phyloP scores from a whole-genome alignment of 1,140 invertebrate genomes.

The Trichonephila inaurata region DNA sequence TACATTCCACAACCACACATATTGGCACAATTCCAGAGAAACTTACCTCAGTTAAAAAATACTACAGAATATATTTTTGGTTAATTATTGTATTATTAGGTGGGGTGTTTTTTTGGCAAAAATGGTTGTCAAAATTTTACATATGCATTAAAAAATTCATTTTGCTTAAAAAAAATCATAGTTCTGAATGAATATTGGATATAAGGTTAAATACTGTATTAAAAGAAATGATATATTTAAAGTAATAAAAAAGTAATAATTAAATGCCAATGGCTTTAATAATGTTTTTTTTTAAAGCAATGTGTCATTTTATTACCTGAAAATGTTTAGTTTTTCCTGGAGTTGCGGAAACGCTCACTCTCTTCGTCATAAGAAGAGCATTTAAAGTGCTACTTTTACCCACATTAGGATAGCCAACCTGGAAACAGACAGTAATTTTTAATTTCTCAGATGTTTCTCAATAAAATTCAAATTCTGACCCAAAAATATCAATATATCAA shows the following conservation, averaged over 20 bases:
- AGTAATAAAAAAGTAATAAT: not conserved
- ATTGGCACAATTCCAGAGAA: no score
- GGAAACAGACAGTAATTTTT: not conserved
- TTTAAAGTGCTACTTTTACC: slow-evolving; percentile 99
- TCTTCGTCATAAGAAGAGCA: slow-evolving; percentile 92
- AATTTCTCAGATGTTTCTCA: no score
- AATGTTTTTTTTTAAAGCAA: not conserved
- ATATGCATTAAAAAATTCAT: no score
- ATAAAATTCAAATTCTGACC: no score
- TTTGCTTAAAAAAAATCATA: no score
- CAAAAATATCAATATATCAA: no score
- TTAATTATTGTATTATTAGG: no score
- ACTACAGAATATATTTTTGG: no score
- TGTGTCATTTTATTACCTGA: slow-evolving; percentile 82
- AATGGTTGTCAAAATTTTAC: no score
- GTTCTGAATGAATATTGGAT: not conserved
- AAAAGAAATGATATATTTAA: not conserved
- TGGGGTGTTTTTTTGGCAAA: no score
- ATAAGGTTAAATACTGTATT: not conserved
- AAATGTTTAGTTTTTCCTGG: slow-evolving; percentile 98
- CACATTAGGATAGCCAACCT: slow-evolving; percentile 98
- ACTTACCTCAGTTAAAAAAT: no score
- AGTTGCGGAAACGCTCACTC: slow-evolving; percentile 96
- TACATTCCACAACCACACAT: no score
- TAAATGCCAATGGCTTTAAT: not conserved